These are phyloP conservation scores for Sturmia bella DNA, from an alignment of 2,888 invertebrate species.

Conservation along the genomic window DNA sequence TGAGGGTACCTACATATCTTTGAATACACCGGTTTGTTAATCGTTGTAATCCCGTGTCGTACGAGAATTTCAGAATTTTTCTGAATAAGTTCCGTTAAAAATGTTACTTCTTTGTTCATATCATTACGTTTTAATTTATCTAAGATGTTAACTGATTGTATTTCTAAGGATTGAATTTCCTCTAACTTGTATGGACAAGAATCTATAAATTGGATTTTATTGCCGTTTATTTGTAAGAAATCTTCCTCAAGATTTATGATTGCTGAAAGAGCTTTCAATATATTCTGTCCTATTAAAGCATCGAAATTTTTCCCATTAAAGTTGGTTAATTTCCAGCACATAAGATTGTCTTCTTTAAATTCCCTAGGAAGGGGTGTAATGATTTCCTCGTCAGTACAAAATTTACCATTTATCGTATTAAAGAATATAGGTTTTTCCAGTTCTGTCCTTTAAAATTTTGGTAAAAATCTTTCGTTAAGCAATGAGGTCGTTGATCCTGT, in stretches of 20 bases:
- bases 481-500: slow-evolving; percentile 62
- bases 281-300: slow-evolving; percentile 21
- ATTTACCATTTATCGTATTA: not conserved
- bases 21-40: not conserved
- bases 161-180: slow-evolving; percentile 22
- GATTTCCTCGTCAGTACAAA: too few species aligned
- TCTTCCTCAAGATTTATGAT: slow-evolving; percentile 19
- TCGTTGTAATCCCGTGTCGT: too few species aligned
- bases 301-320: slow-evolving; percentile 19
- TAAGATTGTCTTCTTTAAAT: slow-evolving; percentile 7
- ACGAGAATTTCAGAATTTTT: too few species aligned
- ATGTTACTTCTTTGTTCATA: not conserved
- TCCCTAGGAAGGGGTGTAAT: not conserved
- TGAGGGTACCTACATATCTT: not conserved
- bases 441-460: slow-evolving; percentile 53
- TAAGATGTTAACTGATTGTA: slow-evolving; percentile 10
- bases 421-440: slow-evolving; percentile 47
- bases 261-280: slow-evolving; percentile 27
- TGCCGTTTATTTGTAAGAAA: slow-evolving; percentile 11
- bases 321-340: slow-evolving; percentile 4
- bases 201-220: slow-evolving; percentile 19
- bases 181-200: slow-evolving; percentile 13
- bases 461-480: slow-evolving; percentile 49
- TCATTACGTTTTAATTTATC: slow-evolving; percentile 21
- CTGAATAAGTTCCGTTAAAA: slow-evolving; percentile 19